These are phyloP conservation scores for Nematolebias whitei DNA, from an alignment of 2,113 vertebrate species.

Conservation along the genomic window DNA sequence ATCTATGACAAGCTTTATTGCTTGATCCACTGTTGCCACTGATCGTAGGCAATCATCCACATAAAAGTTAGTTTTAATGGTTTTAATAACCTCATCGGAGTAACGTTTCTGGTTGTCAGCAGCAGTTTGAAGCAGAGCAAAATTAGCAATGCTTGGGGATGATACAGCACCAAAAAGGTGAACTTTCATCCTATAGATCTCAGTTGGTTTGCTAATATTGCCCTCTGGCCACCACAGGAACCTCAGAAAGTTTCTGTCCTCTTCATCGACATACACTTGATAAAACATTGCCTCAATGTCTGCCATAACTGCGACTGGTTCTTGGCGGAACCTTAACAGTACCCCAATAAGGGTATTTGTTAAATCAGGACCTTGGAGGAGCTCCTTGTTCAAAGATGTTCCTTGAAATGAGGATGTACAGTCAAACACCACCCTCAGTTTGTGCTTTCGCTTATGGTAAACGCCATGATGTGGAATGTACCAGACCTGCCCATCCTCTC, in stretches of 20 bases:
- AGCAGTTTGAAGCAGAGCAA: not conserved
- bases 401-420: not conserved
- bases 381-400: not conserved
- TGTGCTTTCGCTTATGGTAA: not conserved
- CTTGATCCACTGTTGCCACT: not conserved
- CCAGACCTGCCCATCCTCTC: not conserved
- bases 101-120: not conserved
- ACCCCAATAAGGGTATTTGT: not conserved
- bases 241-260: not conserved
- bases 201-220: not conserved
- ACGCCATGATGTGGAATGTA: not conserved
- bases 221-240: not conserved
- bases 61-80: not conserved
- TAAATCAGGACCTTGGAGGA: not conserved
- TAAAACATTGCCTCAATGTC: not conserved
- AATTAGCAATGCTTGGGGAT: not conserved
- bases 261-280: not conserved
- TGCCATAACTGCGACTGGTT: not conserved
- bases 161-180: not conserved
- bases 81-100: not conserved
- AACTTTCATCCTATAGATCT: not conserved
- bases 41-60: not conserved
- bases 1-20: no score
- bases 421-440: not conserved
- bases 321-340: not conserved